A percentile compares a stretch with the other conserved stretches of the same genome.
Evolutionary conservation across 2,113 vertebrate genomes (phyloP).

Genomic region (Kryptolebias marmoratus): DNA sequence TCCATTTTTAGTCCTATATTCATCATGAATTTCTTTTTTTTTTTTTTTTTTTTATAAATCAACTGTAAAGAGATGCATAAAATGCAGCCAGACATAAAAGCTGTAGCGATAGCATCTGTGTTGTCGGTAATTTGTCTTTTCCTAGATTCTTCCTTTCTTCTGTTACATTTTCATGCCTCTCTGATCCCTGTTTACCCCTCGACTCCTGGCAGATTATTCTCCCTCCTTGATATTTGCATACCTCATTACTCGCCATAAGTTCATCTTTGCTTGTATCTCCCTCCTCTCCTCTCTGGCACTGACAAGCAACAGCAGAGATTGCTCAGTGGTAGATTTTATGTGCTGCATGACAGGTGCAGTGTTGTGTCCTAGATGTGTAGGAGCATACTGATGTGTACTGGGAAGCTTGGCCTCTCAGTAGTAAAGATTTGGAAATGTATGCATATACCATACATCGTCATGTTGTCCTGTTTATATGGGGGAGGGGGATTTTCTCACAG

Average conservation of each 20-base stretch:
- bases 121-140: conserved; percentile 17
- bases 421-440: conserved; percentile 17
- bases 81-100: conserved; percentile 4
- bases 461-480: background rate
- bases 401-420: background rate
- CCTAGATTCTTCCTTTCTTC: conserved; percentile 4
- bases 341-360: conserved; percentile 40
- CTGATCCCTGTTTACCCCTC: conserved; percentile 32
- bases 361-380: conserved; percentile 16
- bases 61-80: background rate
- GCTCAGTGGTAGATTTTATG: conserved; percentile 52
- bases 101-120: background rate
- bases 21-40: background rate
- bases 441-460: background rate
- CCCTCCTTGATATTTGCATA: conserved; percentile 46
- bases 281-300: conserved; percentile 8
- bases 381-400: background rate
- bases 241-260: conserved; percentile 39
- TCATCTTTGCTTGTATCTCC: conserved; percentile 1
- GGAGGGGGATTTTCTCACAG: conserved; percentile 1
- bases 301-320: conserved; percentile 39
- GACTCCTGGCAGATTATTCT: conserved; percentile 50
- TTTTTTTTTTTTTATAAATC: background rate
- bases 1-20: background rate
- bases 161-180: conserved; percentile 39